Base-by-base conservation (phyloP, 2,888 invertebrate genomes). In the Drosophila peninsularis region DNA sequence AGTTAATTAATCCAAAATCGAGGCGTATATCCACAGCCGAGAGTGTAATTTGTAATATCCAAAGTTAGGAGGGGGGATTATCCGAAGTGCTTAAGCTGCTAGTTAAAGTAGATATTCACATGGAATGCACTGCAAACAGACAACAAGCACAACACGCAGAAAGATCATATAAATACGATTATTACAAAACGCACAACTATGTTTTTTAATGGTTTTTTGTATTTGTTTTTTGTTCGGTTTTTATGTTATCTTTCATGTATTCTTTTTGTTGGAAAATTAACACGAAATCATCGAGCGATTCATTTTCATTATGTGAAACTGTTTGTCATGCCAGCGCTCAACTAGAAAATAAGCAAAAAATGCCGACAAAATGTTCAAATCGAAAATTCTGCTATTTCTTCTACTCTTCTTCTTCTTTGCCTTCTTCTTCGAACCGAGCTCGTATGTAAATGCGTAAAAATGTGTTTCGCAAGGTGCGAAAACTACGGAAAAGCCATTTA, bases 401-500 rank as follows among this genome's bases (percentile, higher is more conserved):
- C 27, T 37, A 17, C 39, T 30, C 7, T 30, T 7, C 37, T 27
- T 6, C 53, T 30, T 19, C 30, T 19, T 11, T 5, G 21, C 34
- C 17, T 56, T 50, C 17, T n/a, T 17, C 19, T 30, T 49, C 19
- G 13, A 36, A 24, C 41, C 32, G 54, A 49, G 53, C 60, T 58
- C 45, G 71, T 82, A 82, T 88, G 86, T 79, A 76, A 83, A 89
- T 88, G 83, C 83, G 83, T 89, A 81, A 73, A 75, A 79, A 85
- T 82, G 75, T 77, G 82, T 84, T 84, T 78, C 86, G 85, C 89
- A 86, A 81, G 88, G 78, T 76, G 90, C 85, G 88, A 87, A 82
- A 89, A 85, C 76, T 85, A 76, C 83, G 88, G 76, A 82, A 79
- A 71, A 76, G 80, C 71, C 88, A 84, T 88, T 90, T 82, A 91